phyloP scores from a whole-genome alignment of 1,140 invertebrate genomes.

The Araneus ventricosus region DNA sequence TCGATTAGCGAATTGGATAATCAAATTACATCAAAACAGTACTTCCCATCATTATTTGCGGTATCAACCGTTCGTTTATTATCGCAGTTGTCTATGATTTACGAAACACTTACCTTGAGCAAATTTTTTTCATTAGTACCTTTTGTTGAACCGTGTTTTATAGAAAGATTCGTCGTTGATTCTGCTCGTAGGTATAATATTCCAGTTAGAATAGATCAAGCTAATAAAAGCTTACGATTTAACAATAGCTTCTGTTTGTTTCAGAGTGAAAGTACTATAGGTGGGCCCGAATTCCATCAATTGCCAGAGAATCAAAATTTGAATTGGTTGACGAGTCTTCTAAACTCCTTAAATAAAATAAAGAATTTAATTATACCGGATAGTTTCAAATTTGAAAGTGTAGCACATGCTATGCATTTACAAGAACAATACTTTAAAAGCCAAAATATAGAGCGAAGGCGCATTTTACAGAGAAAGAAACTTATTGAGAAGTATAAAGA shows the following conservation, averaged over 20 bases:
- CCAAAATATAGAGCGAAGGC: conserved; percentile 90
- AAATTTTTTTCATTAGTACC: conserved; percentile 91
- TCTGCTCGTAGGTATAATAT: conserved; percentile 97
- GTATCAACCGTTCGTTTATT: conserved; percentile 94
- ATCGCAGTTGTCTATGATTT: conserved; percentile 93
- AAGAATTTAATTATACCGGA: conserved; percentile 90
- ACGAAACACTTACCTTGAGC: conserved; percentile 93
- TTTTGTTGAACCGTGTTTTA: conserved; percentile 88
- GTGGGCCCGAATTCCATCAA: conserved; percentile 88
- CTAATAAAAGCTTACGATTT: conserved; percentile 90
- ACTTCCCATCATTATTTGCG: conserved; percentile 91
- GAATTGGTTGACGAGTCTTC: conserved; percentile 91
- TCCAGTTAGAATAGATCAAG: conserved; percentile 94
- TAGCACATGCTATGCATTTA: conserved; percentile 87
- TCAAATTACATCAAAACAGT: conserved; percentile 82
- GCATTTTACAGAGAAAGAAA: conserved; percentile 92
- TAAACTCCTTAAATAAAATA: conserved; percentile 89
- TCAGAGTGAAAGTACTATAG: conserved; percentile 94
- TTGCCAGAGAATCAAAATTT: neutral
- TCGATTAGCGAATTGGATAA: conserved; percentile 79
- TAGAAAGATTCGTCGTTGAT: conserved; percentile 95
- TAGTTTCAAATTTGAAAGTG: conserved; percentile 85
- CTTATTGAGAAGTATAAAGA: conserved; percentile 98
- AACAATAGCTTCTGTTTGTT: conserved; percentile 94
- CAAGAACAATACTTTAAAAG: conserved; percentile 92